Conservation (phyloP, 2,888 invertebrate genomes). For the Hymenopus coronatus region DNA sequence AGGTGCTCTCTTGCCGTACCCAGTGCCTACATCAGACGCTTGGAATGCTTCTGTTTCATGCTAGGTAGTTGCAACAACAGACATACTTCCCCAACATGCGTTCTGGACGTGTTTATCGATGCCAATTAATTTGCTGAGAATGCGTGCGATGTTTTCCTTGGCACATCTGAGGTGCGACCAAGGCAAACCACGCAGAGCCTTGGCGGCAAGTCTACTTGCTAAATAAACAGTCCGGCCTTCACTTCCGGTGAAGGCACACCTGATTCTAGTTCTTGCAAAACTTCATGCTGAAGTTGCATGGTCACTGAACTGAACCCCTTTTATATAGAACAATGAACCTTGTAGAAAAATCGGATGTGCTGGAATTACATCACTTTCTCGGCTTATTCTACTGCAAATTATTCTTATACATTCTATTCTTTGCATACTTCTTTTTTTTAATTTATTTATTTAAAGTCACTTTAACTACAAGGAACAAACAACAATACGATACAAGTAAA, state of each 20-base stretch:
- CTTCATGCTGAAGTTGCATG: background rate
- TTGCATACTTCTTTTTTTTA: too few species aligned
- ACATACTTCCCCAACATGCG: background rate
- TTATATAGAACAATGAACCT: background rate
- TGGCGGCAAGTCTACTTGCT: background rate
- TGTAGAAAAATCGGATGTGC: background rate
- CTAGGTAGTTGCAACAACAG: background rate
- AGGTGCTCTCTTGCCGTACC: background rate
- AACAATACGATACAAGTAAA: too few species aligned
- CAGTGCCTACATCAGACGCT: background rate
- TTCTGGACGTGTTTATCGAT: background rate
- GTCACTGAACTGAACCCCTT: background rate
- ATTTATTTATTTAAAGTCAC: too few species aligned
- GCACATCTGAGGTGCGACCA: background rate
- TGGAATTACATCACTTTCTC: too few species aligned
- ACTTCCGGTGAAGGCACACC: background rate
- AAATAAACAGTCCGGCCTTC: background rate
- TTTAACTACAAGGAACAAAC: too few species aligned
- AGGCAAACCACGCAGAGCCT: background rate
- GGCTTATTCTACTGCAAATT: too few species aligned
- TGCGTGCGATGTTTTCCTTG: background rate
- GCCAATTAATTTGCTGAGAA: background rate
- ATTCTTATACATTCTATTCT: too few species aligned
- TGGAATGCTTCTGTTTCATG: background rate
- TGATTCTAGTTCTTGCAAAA: background rate